Evolutionary conservation across 2,113 vertebrate genomes (phyloP).

Genomic region (Eonycteris spelaea): DNA sequence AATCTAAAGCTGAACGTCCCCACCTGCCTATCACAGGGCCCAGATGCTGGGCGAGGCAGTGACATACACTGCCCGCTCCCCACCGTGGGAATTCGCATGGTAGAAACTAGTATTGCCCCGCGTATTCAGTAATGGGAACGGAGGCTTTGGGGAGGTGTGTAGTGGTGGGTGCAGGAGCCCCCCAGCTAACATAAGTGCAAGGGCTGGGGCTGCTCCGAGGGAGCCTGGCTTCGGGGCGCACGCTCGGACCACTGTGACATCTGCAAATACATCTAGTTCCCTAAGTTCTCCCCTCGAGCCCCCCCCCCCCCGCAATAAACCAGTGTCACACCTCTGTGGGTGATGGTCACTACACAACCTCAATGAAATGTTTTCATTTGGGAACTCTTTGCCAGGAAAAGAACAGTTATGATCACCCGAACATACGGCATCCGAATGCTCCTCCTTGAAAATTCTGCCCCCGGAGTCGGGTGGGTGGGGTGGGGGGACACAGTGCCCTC

Average conservation of each 20-base stretch:
- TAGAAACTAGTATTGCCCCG: background rate
- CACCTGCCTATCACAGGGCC: background rate
- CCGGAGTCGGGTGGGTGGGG: too few species aligned
- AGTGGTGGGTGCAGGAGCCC: background rate
- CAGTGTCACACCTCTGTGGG: background rate
- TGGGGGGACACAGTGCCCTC: background rate
- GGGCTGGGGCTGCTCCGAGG: background rate
- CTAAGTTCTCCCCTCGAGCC: background rate
- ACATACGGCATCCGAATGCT: too few species aligned
- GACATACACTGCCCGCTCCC: fast-evolving
- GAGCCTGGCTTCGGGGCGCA: background rate
- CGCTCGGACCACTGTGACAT: background rate
- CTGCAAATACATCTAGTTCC: background rate
- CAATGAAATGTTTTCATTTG: background rate
- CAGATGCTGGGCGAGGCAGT: too few species aligned
- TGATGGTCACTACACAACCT: background rate
- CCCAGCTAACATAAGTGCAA: too few species aligned
- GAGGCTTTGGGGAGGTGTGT: background rate
- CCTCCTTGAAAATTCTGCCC: background rate
- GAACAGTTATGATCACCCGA: background rate
- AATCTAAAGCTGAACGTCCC: background rate
- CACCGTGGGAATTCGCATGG: background rate
- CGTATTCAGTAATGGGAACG: background rate
- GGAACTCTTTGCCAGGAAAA: background rate
- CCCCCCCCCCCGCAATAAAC: background rate